These are phyloP conservation scores for Cenopis cana DNA, from an alignment of 2,888 invertebrate species.

Conservation along the genomic window DNA sequence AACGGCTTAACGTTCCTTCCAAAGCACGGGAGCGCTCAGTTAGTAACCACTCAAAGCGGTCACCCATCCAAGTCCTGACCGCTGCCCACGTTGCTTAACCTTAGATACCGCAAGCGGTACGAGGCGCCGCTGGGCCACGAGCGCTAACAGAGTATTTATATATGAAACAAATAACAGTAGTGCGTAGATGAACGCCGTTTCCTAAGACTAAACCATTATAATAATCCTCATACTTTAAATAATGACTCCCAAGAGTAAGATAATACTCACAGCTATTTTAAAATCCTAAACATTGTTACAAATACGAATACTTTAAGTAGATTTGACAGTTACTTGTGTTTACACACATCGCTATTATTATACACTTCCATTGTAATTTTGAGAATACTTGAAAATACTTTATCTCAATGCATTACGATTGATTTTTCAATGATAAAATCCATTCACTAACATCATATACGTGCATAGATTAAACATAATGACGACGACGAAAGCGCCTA, in stretches of 20 bases:
- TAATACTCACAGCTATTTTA: neutral
- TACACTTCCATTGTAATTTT: slow-evolving; percentile 3
- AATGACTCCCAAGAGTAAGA: slow-evolving; percentile 9
- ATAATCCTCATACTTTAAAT: slow-evolving; percentile 31
- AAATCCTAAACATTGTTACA: slow-evolving; percentile 16
- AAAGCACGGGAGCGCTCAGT: no score
- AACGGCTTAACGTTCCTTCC: no score
- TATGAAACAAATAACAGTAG: neutral
- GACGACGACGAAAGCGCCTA: slow-evolving; percentile 21
- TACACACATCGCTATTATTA: slow-evolving; percentile 29
- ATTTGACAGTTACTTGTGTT: slow-evolving; percentile 36
- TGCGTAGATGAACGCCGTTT: neutral
- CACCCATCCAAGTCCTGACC: no score
- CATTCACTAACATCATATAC: neutral
- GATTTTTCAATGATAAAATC: neutral
- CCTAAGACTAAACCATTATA: slow-evolving; percentile 16
- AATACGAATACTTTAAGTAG: slow-evolving; percentile 6
- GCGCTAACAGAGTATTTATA: no score
- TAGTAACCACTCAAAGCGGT: no score
- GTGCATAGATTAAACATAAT: slow-evolving; percentile 26
- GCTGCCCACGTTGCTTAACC: no score
- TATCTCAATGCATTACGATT: neutral
- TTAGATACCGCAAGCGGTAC: no score
- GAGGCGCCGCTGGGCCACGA: no score
- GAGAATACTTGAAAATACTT: neutral